Evolutionary conservation across 2,888 invertebrate species (phyloP), one percentile per base, ranked within the genome.

Genomic region (Parasteatoda lunata): DNA sequence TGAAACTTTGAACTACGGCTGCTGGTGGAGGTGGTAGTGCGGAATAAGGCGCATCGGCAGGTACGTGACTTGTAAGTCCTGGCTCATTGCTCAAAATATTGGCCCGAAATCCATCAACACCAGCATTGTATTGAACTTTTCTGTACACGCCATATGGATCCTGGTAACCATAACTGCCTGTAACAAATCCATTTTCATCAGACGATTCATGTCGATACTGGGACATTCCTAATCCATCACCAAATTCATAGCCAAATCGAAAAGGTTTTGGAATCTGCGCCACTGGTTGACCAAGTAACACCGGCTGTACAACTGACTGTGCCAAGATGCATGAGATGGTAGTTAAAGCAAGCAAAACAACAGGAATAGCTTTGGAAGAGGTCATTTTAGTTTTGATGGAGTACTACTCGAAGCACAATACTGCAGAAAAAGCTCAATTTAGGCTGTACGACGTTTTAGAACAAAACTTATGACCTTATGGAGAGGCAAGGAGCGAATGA

Each of bases 221-320:
- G 48, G 6, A 54, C 81, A 81, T 81, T 5, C 75, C 81, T 5
- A 80, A 65, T 66, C 80, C 80, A 47, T 80, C 66, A 6, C 52
- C 72, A 9, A 80, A 80, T 9, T 72, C 78, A 13, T 75, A 84
- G 2, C 84, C 78, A n/a, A 78, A 84, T 59, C 78, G 73, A 47
- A 78, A 84, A 5, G 84, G 84, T 11, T 15, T 66, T 4, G 72
- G 5, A 6, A 52, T 30, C 4, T 49, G 13, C 4, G 48, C 52
- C 47, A n/a, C n/a, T 6, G 9, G 30, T 65, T 45, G 47, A 47
- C 9, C 45, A n/a, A 59, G 59, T 30, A 30, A 1, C 9, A 59
- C 30, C 2, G 30, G 30, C 2, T 30, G 30, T 30, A 30, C 30
- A 30, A 30, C 1, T 1, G 30, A 30, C 2, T 30, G 30, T 30